Conservation (phyloP, 2,888 invertebrate genomes). For the Protophormia terraenovae region DNA sequence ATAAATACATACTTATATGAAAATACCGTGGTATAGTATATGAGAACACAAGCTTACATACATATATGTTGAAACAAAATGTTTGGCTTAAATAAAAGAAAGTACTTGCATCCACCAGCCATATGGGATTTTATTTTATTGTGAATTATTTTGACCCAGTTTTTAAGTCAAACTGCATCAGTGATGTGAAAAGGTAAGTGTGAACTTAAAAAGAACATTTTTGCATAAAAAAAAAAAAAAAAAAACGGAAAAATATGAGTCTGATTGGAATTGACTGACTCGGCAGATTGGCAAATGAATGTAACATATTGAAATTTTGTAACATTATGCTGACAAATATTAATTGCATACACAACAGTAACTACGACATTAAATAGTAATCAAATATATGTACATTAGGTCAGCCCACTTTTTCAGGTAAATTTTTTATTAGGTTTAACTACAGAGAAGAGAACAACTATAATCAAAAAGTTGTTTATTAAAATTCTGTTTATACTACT, state of each 20-base stretch:
- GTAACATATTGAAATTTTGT: neutral
- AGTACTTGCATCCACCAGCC: constrained; percentile 3
- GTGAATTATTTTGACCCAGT: constrained; percentile 61
- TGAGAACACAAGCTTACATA: neutral
- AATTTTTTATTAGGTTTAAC: no score
- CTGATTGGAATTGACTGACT: neutral
- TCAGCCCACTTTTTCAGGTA: no score
- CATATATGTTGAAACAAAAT: constrained; percentile 5
- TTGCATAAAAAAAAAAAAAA: neutral
- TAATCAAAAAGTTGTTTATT: no score
- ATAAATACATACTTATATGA: no score
- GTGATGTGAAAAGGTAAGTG: constrained; percentile 38
- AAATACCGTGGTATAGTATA: no score
- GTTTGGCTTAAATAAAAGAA: constrained; percentile 12
- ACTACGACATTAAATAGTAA: neutral
- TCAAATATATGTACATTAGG: neutral
- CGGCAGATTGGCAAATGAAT: neutral
- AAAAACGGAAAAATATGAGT: neutral
- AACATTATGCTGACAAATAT: neutral
- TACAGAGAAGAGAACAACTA: no score
- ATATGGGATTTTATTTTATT: constrained; percentile 43
- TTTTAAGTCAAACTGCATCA: constrained; percentile 37
- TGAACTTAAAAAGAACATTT: constrained; percentile 33
- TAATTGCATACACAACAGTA: neutral
- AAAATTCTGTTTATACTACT: no score